Evolutionary conservation across 2,888 invertebrate species (phyloP).

Genomic region (Elysia crispata): DNA sequence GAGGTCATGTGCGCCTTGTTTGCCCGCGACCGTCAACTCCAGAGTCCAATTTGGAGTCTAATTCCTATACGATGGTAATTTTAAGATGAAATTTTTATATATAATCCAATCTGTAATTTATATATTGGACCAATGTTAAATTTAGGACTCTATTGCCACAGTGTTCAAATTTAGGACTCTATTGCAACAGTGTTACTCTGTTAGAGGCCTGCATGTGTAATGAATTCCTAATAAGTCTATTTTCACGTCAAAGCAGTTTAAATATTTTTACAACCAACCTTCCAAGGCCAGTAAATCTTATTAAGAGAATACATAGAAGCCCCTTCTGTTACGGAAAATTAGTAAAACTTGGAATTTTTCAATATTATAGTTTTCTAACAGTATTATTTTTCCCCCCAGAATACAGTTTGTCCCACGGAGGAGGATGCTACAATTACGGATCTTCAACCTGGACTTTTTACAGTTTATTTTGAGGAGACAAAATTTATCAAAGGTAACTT

Average conservation of each 20-base stretch:
- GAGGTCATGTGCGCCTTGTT: constrained; percentile 49
- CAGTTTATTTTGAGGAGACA: constrained; percentile 58
- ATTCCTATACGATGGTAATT: too few relatives aligned
- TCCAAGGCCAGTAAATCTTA: too few relatives aligned
- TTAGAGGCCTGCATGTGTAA: not conserved
- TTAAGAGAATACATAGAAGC: too few relatives aligned
- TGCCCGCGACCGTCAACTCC: constrained; percentile 48
- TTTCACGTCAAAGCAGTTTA: too few relatives aligned
- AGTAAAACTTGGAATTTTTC: too few relatives aligned
- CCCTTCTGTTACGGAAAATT: too few relatives aligned
- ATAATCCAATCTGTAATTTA: too few relatives aligned
- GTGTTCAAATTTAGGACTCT: too few relatives aligned
- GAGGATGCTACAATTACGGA: constrained; percentile 40
- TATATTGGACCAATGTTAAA: not conserved
- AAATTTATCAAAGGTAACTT: constrained; percentile 49
- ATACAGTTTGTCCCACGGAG: too few relatives aligned
- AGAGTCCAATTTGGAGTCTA: constrained; percentile 36
- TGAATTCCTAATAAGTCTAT: not conserved
- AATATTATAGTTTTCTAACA: too few relatives aligned
- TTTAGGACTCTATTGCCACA: not conserved
- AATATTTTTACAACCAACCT: too few relatives aligned
- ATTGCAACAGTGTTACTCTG: not conserved
- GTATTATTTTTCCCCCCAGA: too few relatives aligned
- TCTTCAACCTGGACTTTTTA: constrained; percentile 54
- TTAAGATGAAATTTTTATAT: not conserved